Base-by-base conservation (phyloP, 2,888 invertebrate species). In the Hymenopus coronatus region DNA sequence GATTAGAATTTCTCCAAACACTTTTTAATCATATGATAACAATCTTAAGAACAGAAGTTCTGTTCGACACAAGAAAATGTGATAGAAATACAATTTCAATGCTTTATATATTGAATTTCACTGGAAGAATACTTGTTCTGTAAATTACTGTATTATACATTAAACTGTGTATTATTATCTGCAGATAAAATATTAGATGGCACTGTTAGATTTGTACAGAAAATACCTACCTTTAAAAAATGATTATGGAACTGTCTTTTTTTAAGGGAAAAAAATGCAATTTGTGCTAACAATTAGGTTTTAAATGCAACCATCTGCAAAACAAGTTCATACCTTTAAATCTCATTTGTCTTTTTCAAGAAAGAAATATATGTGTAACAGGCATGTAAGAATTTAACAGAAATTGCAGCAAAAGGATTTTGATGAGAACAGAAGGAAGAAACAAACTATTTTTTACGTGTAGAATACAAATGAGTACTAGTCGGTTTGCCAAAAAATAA, bases 401-500 rank as follows among this genome's bases (percentile, higher is more conserved):
- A 82, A 28, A 40, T 82, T 82, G 40, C 82, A 87, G 30, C 81
- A 28, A 86, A 86, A 9, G 25, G 30, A 12, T 40, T 40, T 40
- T 40, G 40, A 40, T 40, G 40, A 70, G 28, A 27, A 27, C 28
- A 87, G 7, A 87, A 82, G 27, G 82, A 33, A 87, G 87, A 87
- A 82, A 87, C 28, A 82, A 87, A 27, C 33, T 89, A 89, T 89
- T 89, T 89, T 89, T 89, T 85, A 85, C 85, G 83, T 83, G 33
- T 83, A 84, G 81, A 25, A 82, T 85, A 84, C 84, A 83, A 87
- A 87, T 83, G 87, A 86, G 87, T 89, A 81, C 89, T 89, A 89
- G 89, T 89, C 89, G 87, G 70, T 89, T 87, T 70, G 84, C 89
- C 87, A 89, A 89, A 87, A 82, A 15, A 84, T 30, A 25, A 81